Conservation (phyloP, 2,797 vertebrate genomes). For the Trachops cirrhosus region DNA sequence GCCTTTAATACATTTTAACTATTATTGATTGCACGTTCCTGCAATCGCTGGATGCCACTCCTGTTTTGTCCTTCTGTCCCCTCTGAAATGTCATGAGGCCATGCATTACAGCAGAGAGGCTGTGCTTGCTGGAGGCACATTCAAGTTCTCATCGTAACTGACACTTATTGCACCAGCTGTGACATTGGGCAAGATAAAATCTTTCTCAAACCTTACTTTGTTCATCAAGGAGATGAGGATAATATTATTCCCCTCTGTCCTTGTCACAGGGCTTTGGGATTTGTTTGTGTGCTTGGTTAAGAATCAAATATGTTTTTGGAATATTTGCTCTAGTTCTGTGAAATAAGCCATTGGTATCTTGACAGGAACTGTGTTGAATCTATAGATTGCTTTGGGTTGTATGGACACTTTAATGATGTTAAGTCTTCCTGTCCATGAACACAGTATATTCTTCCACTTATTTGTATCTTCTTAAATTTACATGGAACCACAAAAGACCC, state of each 20-base stretch:
- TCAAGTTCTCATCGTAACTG: background rate
- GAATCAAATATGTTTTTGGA: background rate
- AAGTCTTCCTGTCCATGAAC: background rate
- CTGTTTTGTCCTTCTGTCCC: background rate
- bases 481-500: background rate
- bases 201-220: background rate
- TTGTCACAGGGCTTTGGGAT: background rate
- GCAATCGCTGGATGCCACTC: background rate
- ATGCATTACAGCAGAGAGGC: background rate
- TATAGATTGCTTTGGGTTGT: background rate
- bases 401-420: background rate
- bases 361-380: background rate
- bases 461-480: background rate
- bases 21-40: background rate
- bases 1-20: background rate
- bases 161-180: background rate
- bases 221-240: background rate
- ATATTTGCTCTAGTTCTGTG: background rate
- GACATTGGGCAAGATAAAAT: background rate
- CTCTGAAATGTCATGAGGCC: background rate
- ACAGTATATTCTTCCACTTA: background rate
- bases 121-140: background rate
- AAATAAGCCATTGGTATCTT: background rate
- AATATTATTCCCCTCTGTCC: background rate
- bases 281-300: conserved; percentile 48